Evolutionary conservation across 2,797 vertebrate genomes (phyloP), one percentile per base, ranked within the genome.

Genomic region (Cynodonichthys magdalenae): DNA sequence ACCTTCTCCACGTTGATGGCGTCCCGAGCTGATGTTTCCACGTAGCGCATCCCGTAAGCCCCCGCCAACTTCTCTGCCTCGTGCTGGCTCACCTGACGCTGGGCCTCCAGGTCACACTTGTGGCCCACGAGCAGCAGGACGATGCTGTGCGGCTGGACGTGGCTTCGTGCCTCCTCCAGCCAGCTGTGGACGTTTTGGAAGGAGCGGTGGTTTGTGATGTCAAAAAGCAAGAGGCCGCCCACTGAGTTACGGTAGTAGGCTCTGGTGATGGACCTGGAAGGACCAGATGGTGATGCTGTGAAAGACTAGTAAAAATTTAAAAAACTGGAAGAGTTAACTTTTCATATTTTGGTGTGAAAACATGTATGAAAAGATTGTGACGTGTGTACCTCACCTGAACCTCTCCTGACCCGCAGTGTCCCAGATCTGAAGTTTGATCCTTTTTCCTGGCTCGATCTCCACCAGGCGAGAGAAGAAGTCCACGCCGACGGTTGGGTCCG

Each of bases 181-280:
- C 97, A 99, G 75, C 98, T 96, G 7, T 97, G 96, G 65, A 98
- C 97, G 11, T 99, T 98, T 93, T 99, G 96, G 93, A 99, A 99
- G 61, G 97, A 98, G 82, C 96, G 94, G 53, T 96, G 96, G 90
- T 98, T 98, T 77, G 97, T 98, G 91, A 99, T 99, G 92, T 99
- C 97, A 72, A 99, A 99, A 46, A 99, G 94, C 60, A 99, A 95
- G 58, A 99, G 94, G 42, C 97, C 97, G 15, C 97, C 97, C 36
- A 99, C 97, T 0, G 97, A 99, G 93, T 99, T 99, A 79, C 97
- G 95, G 93, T 99, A 99, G 92, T 99, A 99, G 27, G 97, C 96
- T 70, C 95, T 93, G 66, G 97, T 99, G 90, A 99, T 99, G 74
- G 97, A 99, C 89, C 97, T 99, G 90, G 24, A 56, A 29, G 29